Evolutionary conservation across 1,140 invertebrate genomes (phyloP).

Genomic region (Procambarus clarkii): DNA sequence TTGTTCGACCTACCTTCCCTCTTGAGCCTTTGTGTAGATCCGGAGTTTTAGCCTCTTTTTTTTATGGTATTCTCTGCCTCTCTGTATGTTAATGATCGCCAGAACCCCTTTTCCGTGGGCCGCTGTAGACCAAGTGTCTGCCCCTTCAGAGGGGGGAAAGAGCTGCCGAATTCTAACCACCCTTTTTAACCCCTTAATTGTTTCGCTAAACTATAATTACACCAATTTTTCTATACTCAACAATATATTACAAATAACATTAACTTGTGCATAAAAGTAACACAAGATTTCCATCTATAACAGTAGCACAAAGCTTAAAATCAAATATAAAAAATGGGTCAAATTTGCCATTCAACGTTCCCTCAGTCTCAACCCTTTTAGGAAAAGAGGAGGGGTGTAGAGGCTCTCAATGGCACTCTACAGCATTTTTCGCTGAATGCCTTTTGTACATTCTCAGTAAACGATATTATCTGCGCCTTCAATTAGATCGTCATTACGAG

Average conservation of each 20-base stretch:
- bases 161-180: slow-evolving; percentile 27
- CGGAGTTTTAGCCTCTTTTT: slow-evolving; percentile 58
- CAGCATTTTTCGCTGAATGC: slow-evolving; percentile 26
- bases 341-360: slow-evolving; percentile 3
- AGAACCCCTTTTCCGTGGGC: slow-evolving; percentile 55
- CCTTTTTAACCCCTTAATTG: background rate
- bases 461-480: slow-evolving; percentile 55
- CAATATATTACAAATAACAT: too few relatives aligned
- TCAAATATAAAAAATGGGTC: background rate
- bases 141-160: slow-evolving; percentile 30
- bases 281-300: too few relatives aligned
- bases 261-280: background rate
- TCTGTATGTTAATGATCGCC: slow-evolving; percentile 65
- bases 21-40: slow-evolving; percentile 65
- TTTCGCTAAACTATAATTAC: background rate
- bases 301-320: background rate
- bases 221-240: background rate
- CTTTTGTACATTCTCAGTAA: slow-evolving; percentile 55
- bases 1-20: slow-evolving; percentile 64
- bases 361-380: slow-evolving; percentile 36
- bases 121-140: slow-evolving; percentile 53
- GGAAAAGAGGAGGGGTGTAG: slow-evolving; percentile 35
- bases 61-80: slow-evolving; percentile 44
- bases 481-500: slow-evolving; percentile 46
- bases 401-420: slow-evolving; percentile 41